A percentile compares a stretch with the other conserved stretches of the same genome.
Evolutionary conservation across 2,888 invertebrate genomes (phyloP).

Genomic region (Spisula solida): DNA sequence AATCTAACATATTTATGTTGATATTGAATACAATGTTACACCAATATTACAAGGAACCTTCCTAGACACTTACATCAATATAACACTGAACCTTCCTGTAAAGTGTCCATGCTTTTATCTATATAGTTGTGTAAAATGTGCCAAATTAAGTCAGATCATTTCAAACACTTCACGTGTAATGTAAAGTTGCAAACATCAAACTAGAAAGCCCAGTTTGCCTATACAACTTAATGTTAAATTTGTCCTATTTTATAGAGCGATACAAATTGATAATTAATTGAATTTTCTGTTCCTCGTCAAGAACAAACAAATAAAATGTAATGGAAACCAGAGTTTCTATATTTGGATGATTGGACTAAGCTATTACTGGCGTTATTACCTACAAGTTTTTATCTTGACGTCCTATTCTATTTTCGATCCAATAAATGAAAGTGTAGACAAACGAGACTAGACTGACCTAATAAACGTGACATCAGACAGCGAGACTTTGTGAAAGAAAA

Average conservation of each 20-base stretch:
- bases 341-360: background rate
- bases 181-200: too few relatives aligned
- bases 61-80: too few relatives aligned
- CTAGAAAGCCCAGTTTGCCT: too few relatives aligned
- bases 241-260: background rate
- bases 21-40: too few relatives aligned
- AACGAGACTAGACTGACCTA: background rate
- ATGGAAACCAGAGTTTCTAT: background rate
- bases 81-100: too few relatives aligned
- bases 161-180: too few relatives aligned
- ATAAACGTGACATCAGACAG: background rate
- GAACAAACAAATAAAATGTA: background rate
- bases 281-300: background rate
- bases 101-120: too few relatives aligned
- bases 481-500: conserved; percentile 36
- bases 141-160: too few relatives aligned
- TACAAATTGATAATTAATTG: background rate
- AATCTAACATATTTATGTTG: too few relatives aligned
- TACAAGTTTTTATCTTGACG: background rate
- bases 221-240: background rate
- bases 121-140: too few relatives aligned
- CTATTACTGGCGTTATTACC: background rate
- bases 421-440: background rate
- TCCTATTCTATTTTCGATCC: conserved; percentile 6
- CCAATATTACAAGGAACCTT: too few relatives aligned